Evolutionary conservation across 2,888 invertebrate genomes (phyloP), one percentile per base, ranked within the genome.

Genomic region (Mesopsocus fuscifrons): DNA sequence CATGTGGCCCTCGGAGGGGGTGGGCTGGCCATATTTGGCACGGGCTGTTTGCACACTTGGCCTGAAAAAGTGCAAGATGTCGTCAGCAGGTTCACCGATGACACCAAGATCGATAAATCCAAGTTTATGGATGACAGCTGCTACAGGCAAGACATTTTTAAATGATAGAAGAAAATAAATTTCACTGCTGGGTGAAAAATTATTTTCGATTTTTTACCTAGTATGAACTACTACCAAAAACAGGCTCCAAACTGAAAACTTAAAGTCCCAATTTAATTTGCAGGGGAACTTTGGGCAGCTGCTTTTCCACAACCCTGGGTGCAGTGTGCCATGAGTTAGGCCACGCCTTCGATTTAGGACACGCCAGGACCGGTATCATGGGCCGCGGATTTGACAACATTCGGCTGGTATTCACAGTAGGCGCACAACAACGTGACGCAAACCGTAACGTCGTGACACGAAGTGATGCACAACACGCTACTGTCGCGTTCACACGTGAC

Each of bases 1-100:
- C 81, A 89, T 59, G 83, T 83, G n/a, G 91, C 92, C 1, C 65
- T 92, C 45, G 92, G 92, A 31, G 83, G 85, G 13, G 92, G 92
- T 20, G 91, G 91, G 1, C 64, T 95, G 46, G 94, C 92, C 5
- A 62, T 94, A 11, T 84, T 92, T 57, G 89, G 92, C 5, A 83
- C 85, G 0, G 89, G 79, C 1, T 88, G 83, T 55, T 69, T 94
- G 41, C 84, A 88, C 58, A 82, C 88, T 2, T 94, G 92, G 92
- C 87, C 94, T 2, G 69, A 69, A 21, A 61, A 59, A 35, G 63
- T 85, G 46, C 65, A 71, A 4, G 74, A 87, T 51, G 70, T 91
- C 21, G 57, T 77, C 15, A 57, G 68, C 11, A 68, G 68, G 48
- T 74, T 80, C 53, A 61, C 66, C 9, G 69, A 77, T 54, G 49